Conservation (phyloP, 2,113 vertebrate species). For the Megaptera novaeangliae region DNA sequence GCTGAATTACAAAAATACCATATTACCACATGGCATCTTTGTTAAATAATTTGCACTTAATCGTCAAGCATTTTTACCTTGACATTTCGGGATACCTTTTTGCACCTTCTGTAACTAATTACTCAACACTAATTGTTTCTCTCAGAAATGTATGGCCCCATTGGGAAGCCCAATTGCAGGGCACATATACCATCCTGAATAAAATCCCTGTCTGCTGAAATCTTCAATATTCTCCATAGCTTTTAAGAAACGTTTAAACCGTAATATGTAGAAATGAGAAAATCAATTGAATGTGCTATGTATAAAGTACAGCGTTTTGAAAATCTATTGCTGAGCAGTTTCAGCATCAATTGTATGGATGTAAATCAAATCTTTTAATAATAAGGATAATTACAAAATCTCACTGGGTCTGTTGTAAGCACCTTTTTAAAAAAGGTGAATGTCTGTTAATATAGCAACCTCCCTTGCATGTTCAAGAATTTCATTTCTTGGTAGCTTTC, state of each 20-base stretch:
- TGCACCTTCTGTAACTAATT: slow-evolving; percentile 77
- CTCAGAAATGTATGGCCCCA: slow-evolving; percentile 69
- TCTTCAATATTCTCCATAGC: slow-evolving; percentile 71
- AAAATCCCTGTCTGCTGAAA: slow-evolving; percentile 67
- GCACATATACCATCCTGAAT: slow-evolving; percentile 23
- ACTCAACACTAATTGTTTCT: slow-evolving; percentile 77
- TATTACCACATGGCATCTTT: slow-evolving; percentile 67
- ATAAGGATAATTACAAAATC: slow-evolving; percentile 71
- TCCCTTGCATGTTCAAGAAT: slow-evolving; percentile 68
- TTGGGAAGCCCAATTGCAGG: slow-evolving; percentile 61
- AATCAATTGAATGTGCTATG: slow-evolving; percentile 64
- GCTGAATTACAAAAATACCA: slow-evolving; percentile 58
- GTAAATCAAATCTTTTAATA: slow-evolving; percentile 79
- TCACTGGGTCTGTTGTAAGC: slow-evolving; percentile 70
- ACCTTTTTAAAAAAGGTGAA: slow-evolving; percentile 78
- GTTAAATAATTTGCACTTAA: slow-evolving; percentile 75
- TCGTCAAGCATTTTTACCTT: slow-evolving; percentile 69
- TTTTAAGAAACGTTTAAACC: slow-evolving; percentile 78
- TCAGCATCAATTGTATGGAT: slow-evolving; percentile 67
- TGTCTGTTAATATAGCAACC: slow-evolving; percentile 67
- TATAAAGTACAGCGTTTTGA: slow-evolving; percentile 65
- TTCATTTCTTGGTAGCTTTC: slow-evolving; percentile 67
- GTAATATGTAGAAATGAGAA: slow-evolving; percentile 74
- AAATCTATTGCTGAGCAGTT: slow-evolving; percentile 64
- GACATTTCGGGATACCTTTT: slow-evolving; percentile 76